phyloP scores from a whole-genome alignment of 2,797 vertebrate species.

The Remorina albescens region DNA sequence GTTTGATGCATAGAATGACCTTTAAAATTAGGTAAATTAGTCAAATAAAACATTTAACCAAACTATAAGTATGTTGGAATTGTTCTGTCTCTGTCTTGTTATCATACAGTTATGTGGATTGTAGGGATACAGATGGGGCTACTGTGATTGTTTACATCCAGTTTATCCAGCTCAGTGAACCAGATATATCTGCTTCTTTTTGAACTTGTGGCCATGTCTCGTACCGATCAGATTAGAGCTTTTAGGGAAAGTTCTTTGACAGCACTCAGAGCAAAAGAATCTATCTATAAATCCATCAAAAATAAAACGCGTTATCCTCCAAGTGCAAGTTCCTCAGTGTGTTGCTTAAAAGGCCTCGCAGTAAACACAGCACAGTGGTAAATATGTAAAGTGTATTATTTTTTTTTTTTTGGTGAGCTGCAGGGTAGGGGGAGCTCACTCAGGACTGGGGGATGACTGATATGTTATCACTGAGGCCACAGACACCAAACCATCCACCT shows the following conservation, averaged over 20 bases:
- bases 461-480: slow-evolving; percentile 79
- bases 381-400: slow-evolving; percentile 16
- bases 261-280: neutral
- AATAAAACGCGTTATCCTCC: neutral
- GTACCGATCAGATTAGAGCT: slow-evolving; percentile 19
- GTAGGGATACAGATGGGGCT: neutral
- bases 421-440: slow-evolving; percentile 60
- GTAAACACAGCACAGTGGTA: neutral
- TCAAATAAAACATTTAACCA: neutral
- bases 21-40: neutral
- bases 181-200: slow-evolving; percentile 14
- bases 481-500: slow-evolving; percentile 74
- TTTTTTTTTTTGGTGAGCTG: slow-evolving; percentile 36
- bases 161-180: neutral
- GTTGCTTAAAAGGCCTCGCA: neutral
- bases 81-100: neutral
- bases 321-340: neutral
- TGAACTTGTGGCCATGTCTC: slow-evolving; percentile 1
- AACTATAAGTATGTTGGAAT: neutral
- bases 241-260: neutral
- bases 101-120: neutral
- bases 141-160: slow-evolving; percentile 29
- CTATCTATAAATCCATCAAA: neutral
- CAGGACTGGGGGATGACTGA: slow-evolving; percentile 72
- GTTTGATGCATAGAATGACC: neutral